Evolutionary conservation across 23 tunicate genomes (phyloP).

Genomic region (Trididemnum clinides): DNA sequence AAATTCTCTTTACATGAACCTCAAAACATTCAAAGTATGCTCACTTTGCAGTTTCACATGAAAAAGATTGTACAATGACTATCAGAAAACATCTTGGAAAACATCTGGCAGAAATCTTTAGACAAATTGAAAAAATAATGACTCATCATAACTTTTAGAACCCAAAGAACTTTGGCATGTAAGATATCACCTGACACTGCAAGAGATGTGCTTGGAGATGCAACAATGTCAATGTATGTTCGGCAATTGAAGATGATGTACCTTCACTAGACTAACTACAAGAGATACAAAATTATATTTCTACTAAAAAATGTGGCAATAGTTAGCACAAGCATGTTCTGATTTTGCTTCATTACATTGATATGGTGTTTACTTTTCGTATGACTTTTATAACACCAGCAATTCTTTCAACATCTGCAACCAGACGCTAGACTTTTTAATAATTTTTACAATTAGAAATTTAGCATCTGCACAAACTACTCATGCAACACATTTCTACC

Average conservation of each 20-base stretch:
- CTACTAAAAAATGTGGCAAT: not conserved
- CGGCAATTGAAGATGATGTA: not conserved
- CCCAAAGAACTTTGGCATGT: slow-evolving; percentile 14
- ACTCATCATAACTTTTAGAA: not conserved
- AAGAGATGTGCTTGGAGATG: not conserved
- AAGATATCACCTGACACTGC: not conserved
- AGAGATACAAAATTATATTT: too few relatives aligned
- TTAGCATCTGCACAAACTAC: too few relatives aligned
- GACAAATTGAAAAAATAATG: not conserved
- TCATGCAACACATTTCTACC: too few relatives aligned
- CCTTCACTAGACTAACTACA: not conserved
- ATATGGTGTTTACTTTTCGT: slow-evolving; percentile 10
- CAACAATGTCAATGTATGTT: not conserved
- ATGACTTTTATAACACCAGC: slow-evolving; percentile 18
- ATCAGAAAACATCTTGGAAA: slow-evolving; percentile 13
- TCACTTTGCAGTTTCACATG: slow-evolving; percentile 13
- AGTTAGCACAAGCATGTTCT: not conserved
- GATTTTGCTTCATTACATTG: not conserved
- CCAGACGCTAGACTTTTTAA: too few relatives aligned
- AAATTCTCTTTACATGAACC: not conserved
- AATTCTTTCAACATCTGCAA: too few relatives aligned
- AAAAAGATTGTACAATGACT: slow-evolving; percentile 13
- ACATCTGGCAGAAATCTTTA: not conserved
- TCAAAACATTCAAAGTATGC: slow-evolving; percentile 13
- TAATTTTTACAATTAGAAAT: too few relatives aligned